Evolutionary conservation across 2,797 vertebrate genomes (phyloP).

Genomic region (Yasuhikotakia modesta): DNA sequence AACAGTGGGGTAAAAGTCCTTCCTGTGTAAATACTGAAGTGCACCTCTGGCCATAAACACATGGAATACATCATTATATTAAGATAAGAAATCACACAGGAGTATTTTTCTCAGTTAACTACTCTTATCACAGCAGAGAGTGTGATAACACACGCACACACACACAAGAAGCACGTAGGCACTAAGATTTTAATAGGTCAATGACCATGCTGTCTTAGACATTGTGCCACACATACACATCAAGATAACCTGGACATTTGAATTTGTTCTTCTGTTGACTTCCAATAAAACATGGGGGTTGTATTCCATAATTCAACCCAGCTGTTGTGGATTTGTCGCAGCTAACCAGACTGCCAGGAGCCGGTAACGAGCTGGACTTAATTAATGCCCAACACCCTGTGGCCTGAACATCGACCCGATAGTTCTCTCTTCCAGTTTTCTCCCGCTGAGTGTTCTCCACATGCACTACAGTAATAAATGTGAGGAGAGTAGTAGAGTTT

Average conservation of each 20-base stretch:
- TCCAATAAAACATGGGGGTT: slow-evolving; percentile 39
- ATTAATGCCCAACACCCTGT: slow-evolving; percentile 56
- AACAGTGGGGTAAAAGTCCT: slow-evolving; percentile 51
- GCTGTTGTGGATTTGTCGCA: slow-evolving; percentile 49
- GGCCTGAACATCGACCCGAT: slow-evolving; percentile 49
- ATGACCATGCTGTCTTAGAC: neutral
- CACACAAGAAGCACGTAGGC: slow-evolving; percentile 66
- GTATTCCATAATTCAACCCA: slow-evolving; percentile 52
- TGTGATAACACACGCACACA: slow-evolving; percentile 44
- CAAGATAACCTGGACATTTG: neutral
- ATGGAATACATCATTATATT: slow-evolving; percentile 30
- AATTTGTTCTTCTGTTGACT: slow-evolving; percentile 38
- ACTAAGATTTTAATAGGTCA: slow-evolving; percentile 49
- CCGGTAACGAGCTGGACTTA: slow-evolving; percentile 56
- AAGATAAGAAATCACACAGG: slow-evolving; percentile 46
- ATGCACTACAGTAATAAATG: slow-evolving; percentile 45
- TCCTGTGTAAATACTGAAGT: slow-evolving; percentile 29
- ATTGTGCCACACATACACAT: neutral
- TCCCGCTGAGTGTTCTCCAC: slow-evolving; percentile 49
- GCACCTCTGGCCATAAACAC: slow-evolving; percentile 42
- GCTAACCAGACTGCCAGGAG: slow-evolving; percentile 61
- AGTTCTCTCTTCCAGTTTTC: slow-evolving; percentile 14
- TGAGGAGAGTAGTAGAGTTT: slow-evolving; percentile 24
- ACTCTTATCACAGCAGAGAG: slow-evolving; percentile 22
- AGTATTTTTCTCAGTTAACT: slow-evolving; percentile 25